These are phyloP conservation scores for Scytalopus superciliaris DNA, from an alignment of 2,113 vertebrate genomes.

Conservation along the genomic window DNA sequence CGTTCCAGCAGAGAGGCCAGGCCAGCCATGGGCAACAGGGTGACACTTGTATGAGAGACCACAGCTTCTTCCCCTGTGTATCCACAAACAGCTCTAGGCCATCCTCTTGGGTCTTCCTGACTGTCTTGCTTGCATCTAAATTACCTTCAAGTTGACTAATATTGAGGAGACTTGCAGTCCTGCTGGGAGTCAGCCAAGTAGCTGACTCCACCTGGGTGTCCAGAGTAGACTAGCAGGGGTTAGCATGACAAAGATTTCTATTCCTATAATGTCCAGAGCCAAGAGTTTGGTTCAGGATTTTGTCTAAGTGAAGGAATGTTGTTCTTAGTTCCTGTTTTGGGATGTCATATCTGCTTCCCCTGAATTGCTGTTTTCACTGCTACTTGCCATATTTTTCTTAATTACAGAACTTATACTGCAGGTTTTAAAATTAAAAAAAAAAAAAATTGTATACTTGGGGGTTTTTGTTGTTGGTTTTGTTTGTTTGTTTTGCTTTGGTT, in stretches of 20 bases:
- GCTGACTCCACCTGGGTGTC: background rate
- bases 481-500: background rate
- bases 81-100: background rate
- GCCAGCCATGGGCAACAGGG: background rate
- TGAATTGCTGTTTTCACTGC: background rate
- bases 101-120: background rate
- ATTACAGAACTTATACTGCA: background rate
- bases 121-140: background rate
- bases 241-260: background rate
- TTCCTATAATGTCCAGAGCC: background rate
- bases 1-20: background rate
- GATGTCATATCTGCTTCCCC: background rate
- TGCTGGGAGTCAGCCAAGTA: background rate
- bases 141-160: background rate
- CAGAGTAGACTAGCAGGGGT: fast-evolving
- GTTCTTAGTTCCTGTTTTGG: background rate
- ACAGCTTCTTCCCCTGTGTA: background rate
- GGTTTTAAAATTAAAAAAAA: background rate
- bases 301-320: background rate
- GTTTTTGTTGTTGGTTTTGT: no score
- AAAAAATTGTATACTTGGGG: background rate
- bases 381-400: background rate
- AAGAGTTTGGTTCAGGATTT: background rate
- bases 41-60: background rate
- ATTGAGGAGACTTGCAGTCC: background rate